Conservation (phyloP, 2,113 vertebrate species). For the Platysternon megacephalum region DNA sequence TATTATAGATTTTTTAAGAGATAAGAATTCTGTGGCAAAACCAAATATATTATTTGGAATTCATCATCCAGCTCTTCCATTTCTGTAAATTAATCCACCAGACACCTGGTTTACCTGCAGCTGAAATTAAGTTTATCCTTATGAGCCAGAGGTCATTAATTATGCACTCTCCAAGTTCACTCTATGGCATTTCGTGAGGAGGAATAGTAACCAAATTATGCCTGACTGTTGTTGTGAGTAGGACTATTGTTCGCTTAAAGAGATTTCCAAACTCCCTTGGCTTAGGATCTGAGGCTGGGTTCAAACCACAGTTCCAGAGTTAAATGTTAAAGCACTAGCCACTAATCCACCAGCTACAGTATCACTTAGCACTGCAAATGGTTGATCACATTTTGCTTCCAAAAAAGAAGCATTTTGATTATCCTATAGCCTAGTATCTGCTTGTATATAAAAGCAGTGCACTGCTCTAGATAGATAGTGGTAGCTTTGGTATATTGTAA, state of each 20-base stretch:
- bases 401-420: not conserved
- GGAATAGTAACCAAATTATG: not conserved
- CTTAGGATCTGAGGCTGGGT: not conserved
- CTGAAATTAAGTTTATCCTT: not conserved
- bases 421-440: not conserved
- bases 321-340: not conserved
- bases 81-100: not conserved
- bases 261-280: not conserved
- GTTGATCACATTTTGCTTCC: accelerated
- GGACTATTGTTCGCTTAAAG: accelerated
- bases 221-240: not conserved
- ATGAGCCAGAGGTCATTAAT: not conserved
- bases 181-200: accelerated
- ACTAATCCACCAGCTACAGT: not conserved
- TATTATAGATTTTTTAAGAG: not conserved
- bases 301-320: not conserved
- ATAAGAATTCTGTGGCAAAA: not conserved
- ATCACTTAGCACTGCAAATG: not conserved
- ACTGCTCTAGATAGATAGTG: not conserved
- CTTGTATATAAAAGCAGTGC: accelerated
- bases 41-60: accelerated
- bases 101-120: not conserved
- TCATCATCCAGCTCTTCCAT: not conserved
- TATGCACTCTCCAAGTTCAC: not conserved
- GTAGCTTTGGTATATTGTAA: accelerated